Conservation (phyloP, 2,888 invertebrate genomes). For the Philereme transversata region DNA sequence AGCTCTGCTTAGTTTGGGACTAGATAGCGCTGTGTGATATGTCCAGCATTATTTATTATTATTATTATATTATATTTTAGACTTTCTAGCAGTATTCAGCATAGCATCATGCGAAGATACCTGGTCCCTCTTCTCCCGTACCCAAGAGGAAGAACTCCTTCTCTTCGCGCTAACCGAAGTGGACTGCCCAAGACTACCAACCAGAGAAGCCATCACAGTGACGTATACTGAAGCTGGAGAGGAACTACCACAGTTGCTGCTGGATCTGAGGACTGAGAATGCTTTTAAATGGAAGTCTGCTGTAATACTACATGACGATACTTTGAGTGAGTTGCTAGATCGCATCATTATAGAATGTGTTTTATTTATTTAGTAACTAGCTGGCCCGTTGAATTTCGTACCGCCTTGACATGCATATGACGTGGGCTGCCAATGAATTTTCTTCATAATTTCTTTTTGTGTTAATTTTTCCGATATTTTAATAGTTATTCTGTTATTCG, state of each 20-base stretch:
- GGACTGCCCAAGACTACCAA: conserved; percentile 90
- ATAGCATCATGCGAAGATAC: conserved; percentile 90
- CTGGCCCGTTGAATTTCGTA: too few relatives aligned
- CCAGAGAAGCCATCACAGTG: conserved; percentile 86
- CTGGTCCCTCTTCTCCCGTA: conserved; percentile 87
- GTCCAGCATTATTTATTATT: too few relatives aligned
- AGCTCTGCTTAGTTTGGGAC: too few relatives aligned
- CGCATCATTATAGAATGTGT: too few relatives aligned
- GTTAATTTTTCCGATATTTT: too few relatives aligned
- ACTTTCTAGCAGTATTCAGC: conserved; percentile 88
- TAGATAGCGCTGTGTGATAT: too few relatives aligned
- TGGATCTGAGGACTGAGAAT: conserved; percentile 88
- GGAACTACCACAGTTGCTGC: conserved; percentile 90
- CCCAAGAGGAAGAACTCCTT: conserved; percentile 86
- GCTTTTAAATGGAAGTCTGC: conserved; percentile 89
- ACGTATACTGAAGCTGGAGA: conserved; percentile 88
- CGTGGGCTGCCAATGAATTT: too few relatives aligned
- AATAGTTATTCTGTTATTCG: too few relatives aligned
- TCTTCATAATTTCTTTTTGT: too few relatives aligned
- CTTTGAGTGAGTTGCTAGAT: conserved; percentile 83
- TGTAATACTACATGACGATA: conserved; percentile 88
- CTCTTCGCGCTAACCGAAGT: conserved; percentile 90
- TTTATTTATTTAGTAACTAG: too few relatives aligned
- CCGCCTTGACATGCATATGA: too few relatives aligned
- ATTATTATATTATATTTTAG: conserved; percentile 60